These are phyloP conservation scores for Laticauda colubrina DNA, from an alignment of 2,113 vertebrate genomes.

Conservation along the genomic window DNA sequence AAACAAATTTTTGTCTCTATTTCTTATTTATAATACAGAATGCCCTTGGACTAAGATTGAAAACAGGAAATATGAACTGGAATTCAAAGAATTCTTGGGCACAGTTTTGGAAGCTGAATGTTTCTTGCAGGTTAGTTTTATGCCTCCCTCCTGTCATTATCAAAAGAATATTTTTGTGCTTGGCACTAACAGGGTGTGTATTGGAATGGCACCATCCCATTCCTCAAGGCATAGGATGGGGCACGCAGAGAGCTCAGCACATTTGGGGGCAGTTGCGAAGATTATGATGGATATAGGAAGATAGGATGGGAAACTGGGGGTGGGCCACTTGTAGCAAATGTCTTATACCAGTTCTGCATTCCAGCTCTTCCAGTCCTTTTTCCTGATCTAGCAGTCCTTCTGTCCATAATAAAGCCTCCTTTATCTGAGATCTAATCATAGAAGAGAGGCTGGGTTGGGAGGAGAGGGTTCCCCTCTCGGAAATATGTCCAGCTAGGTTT, in stretches of 20 bases:
- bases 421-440: not conserved
- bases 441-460: not conserved
- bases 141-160: not conserved
- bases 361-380: not conserved
- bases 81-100: conserved; percentile 78
- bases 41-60: conserved; percentile 79
- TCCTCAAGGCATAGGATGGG: not conserved
- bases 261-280: not conserved
- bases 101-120: conserved; percentile 77
- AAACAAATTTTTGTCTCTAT: conserved; percentile 36
- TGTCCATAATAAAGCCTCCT: not conserved
- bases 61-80: conserved; percentile 64
- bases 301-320: not conserved
- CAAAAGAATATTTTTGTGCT: not conserved
- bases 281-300: not conserved
- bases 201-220: not conserved
- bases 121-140: conserved; percentile 84
- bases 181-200: not conserved
- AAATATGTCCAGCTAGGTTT: not conserved
- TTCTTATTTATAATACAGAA: conserved; percentile 66
- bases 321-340: not conserved
- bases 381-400: not conserved
- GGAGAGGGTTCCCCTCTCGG: not conserved
- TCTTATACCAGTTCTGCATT: not conserved
- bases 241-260: not conserved